Evolutionary conservation across 2,797 vertebrate genomes (phyloP), one percentile per base, ranked within the genome.

Genomic region (Menidia menidia): DNA sequence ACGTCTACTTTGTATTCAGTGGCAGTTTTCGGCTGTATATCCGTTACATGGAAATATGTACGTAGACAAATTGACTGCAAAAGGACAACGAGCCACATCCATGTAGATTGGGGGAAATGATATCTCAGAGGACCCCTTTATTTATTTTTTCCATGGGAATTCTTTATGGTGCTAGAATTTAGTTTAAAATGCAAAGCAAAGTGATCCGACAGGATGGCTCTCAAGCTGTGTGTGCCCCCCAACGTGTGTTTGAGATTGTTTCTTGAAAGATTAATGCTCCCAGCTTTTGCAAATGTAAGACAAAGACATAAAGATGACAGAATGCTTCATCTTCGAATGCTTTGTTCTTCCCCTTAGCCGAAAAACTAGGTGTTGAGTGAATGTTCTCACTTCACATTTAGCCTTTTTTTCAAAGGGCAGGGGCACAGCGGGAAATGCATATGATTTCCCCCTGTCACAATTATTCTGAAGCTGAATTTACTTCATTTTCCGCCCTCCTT

Each of bases 351-450:
- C 48, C 60, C 19, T 52, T 64, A 48, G 10, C 60, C 3, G 39
- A 50, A 64, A 72, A 68, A 63, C 6, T 12, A 32, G n/a, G 8
- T 59, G 32, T 41, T 68, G 33, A 52, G 13, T n/a, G 67, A 56
- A 33, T 9, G 15, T 31, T 53, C 51, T 31, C 2, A 53, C 51
- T 31, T 53, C 13, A 32, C 30, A 53, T 30, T 6, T 25, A 2
- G 10, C 7, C 18, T 50, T 53, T 53, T 8, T 53, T 6, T 31
- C 25, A 25, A 25, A 25, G 25, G 25, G 25, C 25, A 25, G 25
- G 25, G 13, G 14, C 6, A 53, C 5, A 31, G 7, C 4, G 15
- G 51, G 5, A 15, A 53, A 30, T 31, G 19, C 48, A 30, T 7
- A 25, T 30, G 19, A 30, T 52, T 31, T 51, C 12, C 8, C 14